Base-by-base conservation (phyloP, 2,113 vertebrate genomes). In the Pardalotus punctatus region DNA sequence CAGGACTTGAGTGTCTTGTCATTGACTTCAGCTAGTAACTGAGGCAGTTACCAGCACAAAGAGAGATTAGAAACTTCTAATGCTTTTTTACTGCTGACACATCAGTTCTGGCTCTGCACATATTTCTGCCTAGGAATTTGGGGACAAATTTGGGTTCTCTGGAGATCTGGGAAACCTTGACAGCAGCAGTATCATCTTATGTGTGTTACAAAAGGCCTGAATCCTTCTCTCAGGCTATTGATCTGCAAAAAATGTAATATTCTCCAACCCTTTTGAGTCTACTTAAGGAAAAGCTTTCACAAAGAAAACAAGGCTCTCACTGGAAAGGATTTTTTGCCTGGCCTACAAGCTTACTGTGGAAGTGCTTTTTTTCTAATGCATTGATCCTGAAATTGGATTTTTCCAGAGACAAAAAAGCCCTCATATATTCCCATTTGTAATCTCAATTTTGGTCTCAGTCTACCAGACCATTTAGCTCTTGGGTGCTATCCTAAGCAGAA, bases 351-450 rank as follows among this genome's bases (percentile, higher is more conserved):
- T 88, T 93, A 48, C 62, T 1, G 3, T 38, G 22, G 33, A 87
- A 81, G 22, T 83, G 14, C 0, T 4, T 58, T 56, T 71, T 73
- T 78, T 77, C 47, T 9, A 74, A 82, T 10, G 16, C 35, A 81
- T 92, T 74, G 60, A 12, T 61, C 40, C 36, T 84, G 33, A 92
- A 96, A 86, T 19, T 71, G 47, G 36, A 90, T 94, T 96, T 96
- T 95, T 90, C 43, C 48, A 67, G 64, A 86, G 56, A 66, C 76
- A 73, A 88, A 94, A 61, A 85, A 81, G 40, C 51, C 42, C 43
- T 73, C 33, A 65, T 66, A 74, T 76, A 91, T 47, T 91, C 78
- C 31, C 54, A 80, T 72, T 64, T 84, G 22, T 90, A 81, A 60
- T 74, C 43, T 78, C 71, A 65, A 71, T 88, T 88, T 83, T 74